Evolutionary conservation across 2,797 vertebrate genomes (phyloP).

Genomic region (Alauda arvensis): DNA sequence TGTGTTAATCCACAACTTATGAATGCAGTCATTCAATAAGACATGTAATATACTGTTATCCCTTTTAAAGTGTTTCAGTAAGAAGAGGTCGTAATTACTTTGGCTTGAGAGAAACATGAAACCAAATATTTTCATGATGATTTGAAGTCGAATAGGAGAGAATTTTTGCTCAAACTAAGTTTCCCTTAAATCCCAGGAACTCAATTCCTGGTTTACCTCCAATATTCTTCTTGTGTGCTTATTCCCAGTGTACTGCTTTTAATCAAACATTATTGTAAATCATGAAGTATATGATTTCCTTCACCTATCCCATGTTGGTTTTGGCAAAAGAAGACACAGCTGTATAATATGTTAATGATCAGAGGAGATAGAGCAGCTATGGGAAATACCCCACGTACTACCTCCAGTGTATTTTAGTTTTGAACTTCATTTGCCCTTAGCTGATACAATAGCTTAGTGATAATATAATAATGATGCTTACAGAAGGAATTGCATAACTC

Average conservation of each 20-base stretch:
- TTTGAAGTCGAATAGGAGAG: conserved; percentile 49
- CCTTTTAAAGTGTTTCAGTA: conserved; percentile 45
- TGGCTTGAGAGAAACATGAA: conserved; percentile 48
- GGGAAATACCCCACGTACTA: neutral
- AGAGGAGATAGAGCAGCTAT: neutral
- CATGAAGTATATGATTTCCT: neutral
- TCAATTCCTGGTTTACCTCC: conserved; percentile 22
- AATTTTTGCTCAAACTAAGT: conserved; percentile 31
- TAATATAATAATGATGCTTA: conserved; percentile 16
- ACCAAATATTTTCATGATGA: conserved; percentile 59
- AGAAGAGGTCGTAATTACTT: conserved; percentile 52
- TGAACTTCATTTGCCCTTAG: conserved; percentile 28
- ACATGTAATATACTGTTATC: conserved; percentile 34
- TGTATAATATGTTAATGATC: neutral
- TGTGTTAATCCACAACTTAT: conserved; percentile 48
- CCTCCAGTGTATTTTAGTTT: neutral
- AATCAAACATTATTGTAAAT: conserved; percentile 16
- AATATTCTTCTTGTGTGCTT: neutral
- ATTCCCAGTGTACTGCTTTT: conserved; percentile 4
- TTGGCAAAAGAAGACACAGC: neutral
- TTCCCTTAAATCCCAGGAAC: conserved; percentile 29
- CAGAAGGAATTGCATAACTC: conserved; percentile 21
- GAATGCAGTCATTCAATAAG: conserved; percentile 38
- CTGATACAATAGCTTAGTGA: conserved; percentile 1
- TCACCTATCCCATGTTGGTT: neutral